A percentile compares a stretch with the other conserved stretches of the same genome.
Conservation (phyloP, 2,888 invertebrate genomes). For the Hirtodrosophila duncani region DNA sequence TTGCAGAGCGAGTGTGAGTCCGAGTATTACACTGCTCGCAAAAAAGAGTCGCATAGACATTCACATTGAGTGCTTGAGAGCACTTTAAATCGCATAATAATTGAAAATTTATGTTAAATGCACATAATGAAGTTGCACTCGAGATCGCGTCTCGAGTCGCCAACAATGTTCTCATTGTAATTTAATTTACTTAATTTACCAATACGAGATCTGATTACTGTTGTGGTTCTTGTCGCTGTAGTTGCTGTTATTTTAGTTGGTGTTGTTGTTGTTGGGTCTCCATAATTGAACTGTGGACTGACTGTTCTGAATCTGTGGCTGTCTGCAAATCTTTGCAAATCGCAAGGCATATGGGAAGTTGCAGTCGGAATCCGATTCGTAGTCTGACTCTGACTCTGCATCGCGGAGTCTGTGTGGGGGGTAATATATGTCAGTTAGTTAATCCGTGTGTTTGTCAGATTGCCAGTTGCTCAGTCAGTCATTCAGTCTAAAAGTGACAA, state of each 20-base stretch:
- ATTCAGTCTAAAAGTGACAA: constrained; percentile 45
- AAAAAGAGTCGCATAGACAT: constrained; percentile 25
- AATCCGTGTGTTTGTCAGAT: constrained; percentile 21
- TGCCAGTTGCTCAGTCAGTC: constrained; percentile 44
- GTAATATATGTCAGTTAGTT: constrained; percentile 44
- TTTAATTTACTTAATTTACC: constrained; percentile 69
- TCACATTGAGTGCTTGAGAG: constrained; percentile 34
- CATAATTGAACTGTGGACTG: constrained; percentile 13
- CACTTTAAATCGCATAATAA: constrained; percentile 73
- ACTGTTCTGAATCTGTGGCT: background rate
- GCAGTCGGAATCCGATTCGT: too few species aligned
- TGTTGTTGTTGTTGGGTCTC: too few species aligned
- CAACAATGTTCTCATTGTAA: constrained; percentile 64
- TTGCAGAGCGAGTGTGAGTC: too few species aligned
- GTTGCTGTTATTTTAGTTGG: too few species aligned
- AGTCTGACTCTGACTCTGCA: too few species aligned
- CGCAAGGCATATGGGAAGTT: too few species aligned
- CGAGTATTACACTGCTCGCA: constrained; percentile 25
- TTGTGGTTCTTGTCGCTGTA: too few species aligned
- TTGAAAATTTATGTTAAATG: constrained; percentile 69
- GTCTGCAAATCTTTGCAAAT: too few species aligned
- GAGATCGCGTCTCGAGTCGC: constrained; percentile 11
- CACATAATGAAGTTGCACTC: constrained; percentile 71
- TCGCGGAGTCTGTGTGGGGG: constrained; percentile 8
- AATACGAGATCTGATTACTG: constrained; percentile 36